Conservation (phyloP, 2,797 vertebrate genomes). For the Phaenicophaeus curvirostris region DNA sequence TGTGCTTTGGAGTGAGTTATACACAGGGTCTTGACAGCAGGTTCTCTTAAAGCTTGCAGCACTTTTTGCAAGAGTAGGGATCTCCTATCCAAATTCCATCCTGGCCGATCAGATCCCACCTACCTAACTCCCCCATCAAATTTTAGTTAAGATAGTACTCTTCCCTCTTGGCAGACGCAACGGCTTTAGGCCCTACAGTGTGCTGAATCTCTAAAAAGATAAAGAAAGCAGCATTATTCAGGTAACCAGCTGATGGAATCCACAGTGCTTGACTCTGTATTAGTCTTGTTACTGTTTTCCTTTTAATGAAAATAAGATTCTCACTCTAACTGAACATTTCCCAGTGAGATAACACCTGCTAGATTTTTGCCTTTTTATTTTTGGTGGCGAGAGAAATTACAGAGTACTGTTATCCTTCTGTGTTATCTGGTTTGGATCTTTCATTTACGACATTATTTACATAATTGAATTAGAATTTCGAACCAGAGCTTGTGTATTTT, state of each 20-base stretch:
- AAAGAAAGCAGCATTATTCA: neutral
- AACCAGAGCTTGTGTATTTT: neutral
- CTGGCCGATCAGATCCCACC: neutral
- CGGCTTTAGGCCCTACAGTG: neutral
- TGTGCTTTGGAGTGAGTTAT: neutral
- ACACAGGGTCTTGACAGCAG: neutral
- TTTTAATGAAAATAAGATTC: neutral
- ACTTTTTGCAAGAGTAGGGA: neutral
- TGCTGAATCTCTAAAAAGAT: neutral
- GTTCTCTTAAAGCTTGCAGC: neutral
- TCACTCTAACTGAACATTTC: neutral
- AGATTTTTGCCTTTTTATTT: neutral
- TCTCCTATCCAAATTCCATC: neutral
- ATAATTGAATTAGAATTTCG: neutral
- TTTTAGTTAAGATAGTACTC: neutral
- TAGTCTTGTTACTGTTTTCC: neutral
- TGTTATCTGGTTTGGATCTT: neutral
- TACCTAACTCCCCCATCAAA: neutral
- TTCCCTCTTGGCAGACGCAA: neutral
- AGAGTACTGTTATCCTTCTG: neutral
- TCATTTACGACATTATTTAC: neutral
- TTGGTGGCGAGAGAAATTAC: neutral
- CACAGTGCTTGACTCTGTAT: neutral
- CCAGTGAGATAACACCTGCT: neutral
- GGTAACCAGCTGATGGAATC: neutral